A percentile compares a stretch with the other conserved stretches of the same genome.
Conservation (phyloP, 2,888 invertebrate genomes). For the Uropetala carovei region DNA sequence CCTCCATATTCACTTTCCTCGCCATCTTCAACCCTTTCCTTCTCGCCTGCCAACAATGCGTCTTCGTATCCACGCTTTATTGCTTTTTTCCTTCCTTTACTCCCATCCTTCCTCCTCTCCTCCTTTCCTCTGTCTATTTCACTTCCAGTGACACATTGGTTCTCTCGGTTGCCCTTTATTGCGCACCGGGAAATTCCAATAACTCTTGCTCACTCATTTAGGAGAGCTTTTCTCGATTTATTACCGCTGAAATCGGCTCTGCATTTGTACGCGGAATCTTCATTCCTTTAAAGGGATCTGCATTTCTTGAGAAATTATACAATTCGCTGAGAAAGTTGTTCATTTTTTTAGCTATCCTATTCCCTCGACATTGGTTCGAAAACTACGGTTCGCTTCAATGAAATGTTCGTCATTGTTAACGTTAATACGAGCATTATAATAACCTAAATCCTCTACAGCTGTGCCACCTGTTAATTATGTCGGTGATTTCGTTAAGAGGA, state of each 20-base stretch:
- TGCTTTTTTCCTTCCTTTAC: neutral
- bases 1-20: neutral
- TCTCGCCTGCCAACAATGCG: neutral
- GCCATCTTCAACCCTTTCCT: neutral
- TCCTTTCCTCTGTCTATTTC: neutral
- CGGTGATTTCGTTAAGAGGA: too few relatives aligned
- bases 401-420: too few relatives aligned
- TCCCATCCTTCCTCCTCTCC: neutral
- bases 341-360: too few relatives aligned
- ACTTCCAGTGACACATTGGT: slow-evolving; percentile 41
- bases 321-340: too few relatives aligned
- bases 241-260: neutral
- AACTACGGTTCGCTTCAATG: too few relatives aligned
- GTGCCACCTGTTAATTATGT: too few relatives aligned
- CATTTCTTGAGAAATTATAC: too few relatives aligned
- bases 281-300: neutral
- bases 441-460: too few relatives aligned
- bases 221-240: neutral
- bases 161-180: neutral
- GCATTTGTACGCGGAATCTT: neutral
- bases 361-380: too few relatives aligned
- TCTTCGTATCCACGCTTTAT: slow-evolving; percentile 21
- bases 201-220: slow-evolving; percentile 42
- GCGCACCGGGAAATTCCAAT: neutral
- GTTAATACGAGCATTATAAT: too few relatives aligned